A percentile compares a stretch with the other conserved stretches of the same genome.
phyloP scores from a whole-genome alignment of 2,888 invertebrate genomes.

The Perdita meconis region DNA sequence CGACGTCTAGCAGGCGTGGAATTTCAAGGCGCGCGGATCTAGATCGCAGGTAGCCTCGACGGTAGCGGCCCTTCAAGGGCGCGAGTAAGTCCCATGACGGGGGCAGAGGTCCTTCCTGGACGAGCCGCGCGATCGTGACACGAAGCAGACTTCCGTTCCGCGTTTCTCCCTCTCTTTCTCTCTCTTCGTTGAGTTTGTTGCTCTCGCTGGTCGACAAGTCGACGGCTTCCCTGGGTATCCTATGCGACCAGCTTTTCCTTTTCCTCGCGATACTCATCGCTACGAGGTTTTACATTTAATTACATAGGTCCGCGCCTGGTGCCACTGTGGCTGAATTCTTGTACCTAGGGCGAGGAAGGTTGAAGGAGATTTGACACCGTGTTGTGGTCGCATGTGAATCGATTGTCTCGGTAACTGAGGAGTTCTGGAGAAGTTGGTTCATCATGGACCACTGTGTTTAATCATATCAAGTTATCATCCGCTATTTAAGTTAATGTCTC shows the following conservation, averaged over 20 bases:
- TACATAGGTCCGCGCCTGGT: slow-evolving; percentile 51
- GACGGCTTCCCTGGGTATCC: slow-evolving; percentile 70
- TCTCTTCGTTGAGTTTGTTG: no score
- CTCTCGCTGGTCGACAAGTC: no score
- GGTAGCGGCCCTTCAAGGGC: slow-evolving; percentile 59
- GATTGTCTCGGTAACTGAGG: no score
- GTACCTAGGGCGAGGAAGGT: no score
- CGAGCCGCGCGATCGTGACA: slow-evolving; percentile 68
- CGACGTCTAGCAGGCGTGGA: slow-evolving; percentile 18
- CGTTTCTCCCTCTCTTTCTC: slow-evolving; percentile 17
- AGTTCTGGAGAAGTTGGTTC: no score
- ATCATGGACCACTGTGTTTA: no score
- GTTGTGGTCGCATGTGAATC: no score
- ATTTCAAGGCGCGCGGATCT: slow-evolving; percentile 44
- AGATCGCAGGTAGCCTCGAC: slow-evolving; percentile 42
- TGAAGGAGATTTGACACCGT: no score
- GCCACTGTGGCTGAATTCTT: slow-evolving; percentile 18
- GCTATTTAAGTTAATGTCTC: no score
- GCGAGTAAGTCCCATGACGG: slow-evolving; percentile 63
- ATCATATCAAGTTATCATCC: no score
- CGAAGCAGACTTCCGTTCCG: slow-evolving; percentile 72
- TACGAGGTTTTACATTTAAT: slow-evolving; percentile 72
- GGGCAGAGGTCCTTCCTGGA: slow-evolving; percentile 33
- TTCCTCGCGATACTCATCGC: slow-evolving; percentile 74
- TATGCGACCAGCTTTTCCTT: slow-evolving; percentile 72